These are phyloP conservation scores for Polypedilum vanderplanki DNA, from an alignment of 1,140 invertebrate genomes.

Conservation along the genomic window DNA sequence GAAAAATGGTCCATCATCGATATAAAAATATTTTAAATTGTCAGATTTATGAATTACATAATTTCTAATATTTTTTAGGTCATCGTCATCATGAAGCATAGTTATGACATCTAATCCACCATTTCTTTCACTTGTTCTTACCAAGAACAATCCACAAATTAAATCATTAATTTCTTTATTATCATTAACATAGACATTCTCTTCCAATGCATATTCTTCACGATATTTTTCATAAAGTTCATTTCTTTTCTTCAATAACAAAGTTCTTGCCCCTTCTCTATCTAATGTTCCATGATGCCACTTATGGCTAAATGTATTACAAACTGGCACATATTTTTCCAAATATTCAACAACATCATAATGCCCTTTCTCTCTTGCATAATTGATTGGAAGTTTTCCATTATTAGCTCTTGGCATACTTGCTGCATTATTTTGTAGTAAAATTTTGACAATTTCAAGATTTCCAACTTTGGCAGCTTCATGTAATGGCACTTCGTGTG, in stretches of 20 bases:
- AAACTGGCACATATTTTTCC: conserved; percentile 49
- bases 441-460: conserved; percentile 61
- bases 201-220: not conserved
- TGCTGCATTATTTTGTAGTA: conserved; percentile 69
- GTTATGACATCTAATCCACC: conserved; percentile 70
- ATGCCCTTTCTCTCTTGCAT: conserved; percentile 66
- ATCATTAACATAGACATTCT: conserved; percentile 21
- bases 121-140: conserved; percentile 68
- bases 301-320: conserved; percentile 38
- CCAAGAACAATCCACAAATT: conserved; percentile 67
- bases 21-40: conserved; percentile 59
- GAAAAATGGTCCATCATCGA: conserved; percentile 85
- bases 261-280: conserved; percentile 60
- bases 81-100: conserved; percentile 54
- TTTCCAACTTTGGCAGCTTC: conserved; percentile 78
- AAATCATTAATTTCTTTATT: conserved; percentile 37
- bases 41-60: conserved; percentile 72
- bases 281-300: conserved; percentile 83
- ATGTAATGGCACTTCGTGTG: conserved; percentile 79
- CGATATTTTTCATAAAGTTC: not conserved
- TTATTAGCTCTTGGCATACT: conserved; percentile 67
- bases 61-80: conserved; percentile 56
- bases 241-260: conserved; percentile 46
- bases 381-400: conserved; percentile 68
- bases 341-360: conserved; percentile 63